These are phyloP conservation scores for Pachypanchax playfairii DNA, from an alignment of 2,113 vertebrate genomes.

Conservation along the genomic window DNA sequence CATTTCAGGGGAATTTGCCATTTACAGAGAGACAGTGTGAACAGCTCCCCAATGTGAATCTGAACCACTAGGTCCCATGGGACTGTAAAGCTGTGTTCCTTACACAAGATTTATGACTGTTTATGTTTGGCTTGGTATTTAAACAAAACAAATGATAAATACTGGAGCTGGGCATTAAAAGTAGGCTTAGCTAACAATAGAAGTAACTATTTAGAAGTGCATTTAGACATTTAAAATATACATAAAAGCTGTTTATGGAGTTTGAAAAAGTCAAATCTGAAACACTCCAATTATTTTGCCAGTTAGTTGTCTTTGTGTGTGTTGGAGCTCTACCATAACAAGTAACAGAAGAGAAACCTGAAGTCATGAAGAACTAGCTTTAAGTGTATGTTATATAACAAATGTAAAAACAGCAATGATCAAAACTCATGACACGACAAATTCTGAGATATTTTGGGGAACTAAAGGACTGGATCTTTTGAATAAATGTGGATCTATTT, in stretches of 20 bases:
- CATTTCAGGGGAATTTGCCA: conserved; percentile 72
- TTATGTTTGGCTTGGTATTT: conserved; percentile 75
- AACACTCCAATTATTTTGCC: no score
- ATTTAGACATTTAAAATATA: conserved; percentile 13
- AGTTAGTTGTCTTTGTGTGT: not conserved
- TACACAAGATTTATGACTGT: conserved; percentile 74
- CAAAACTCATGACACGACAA: no score
- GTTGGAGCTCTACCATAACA: no score
- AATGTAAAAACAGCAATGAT: no score
- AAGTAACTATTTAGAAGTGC: conserved; percentile 20
- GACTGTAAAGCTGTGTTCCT: conserved; percentile 52
- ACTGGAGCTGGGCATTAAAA: conserved; percentile 48
- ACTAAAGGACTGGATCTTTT: no score
- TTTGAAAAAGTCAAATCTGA: not conserved
- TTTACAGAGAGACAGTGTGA: conserved; percentile 57
- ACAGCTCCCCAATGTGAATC: conserved; percentile 43
- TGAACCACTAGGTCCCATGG: conserved; percentile 53
- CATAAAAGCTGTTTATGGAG: not conserved
- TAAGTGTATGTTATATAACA: no score
- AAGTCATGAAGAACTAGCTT: no score
- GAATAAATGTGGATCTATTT: no score
- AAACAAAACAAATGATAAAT: conserved; percentile 72
- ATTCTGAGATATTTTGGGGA: no score
- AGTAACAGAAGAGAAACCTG: not conserved
- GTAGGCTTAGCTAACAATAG: conserved; percentile 48